A percentile compares a stretch with the other conserved stretches of the same genome.
These are phyloP conservation scores for Lacerta bilineata DNA, from an alignment of 2,797 vertebrate species.

Conservation along the genomic window DNA sequence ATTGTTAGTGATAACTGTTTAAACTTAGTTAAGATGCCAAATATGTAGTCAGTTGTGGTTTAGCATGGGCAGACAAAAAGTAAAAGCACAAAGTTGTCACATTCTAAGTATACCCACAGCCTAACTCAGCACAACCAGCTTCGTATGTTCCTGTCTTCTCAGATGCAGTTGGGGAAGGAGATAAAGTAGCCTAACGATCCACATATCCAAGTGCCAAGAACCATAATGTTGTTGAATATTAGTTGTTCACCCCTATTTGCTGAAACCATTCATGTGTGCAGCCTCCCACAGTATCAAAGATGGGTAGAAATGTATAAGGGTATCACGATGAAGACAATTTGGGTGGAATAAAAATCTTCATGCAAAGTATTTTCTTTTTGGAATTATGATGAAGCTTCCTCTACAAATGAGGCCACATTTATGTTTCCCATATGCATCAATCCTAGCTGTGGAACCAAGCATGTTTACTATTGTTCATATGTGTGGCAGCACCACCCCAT, in stretches of 20 bases:
- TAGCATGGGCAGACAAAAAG: background rate
- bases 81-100: background rate
- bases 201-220: background rate
- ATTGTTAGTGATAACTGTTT: constrained; percentile 31
- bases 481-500: background rate
- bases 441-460: background rate
- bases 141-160: background rate
- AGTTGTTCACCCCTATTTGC: no score
- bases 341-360: background rate
- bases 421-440: background rate
- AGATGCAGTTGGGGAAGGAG: background rate
- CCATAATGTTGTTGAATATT: background rate
- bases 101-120: background rate
- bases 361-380: background rate
- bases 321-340: background rate
- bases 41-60: background rate
- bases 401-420: no score
- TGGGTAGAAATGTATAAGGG: no score
- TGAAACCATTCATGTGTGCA: no score
- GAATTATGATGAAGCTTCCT: background rate
- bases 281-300: no score
- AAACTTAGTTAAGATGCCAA: background rate
- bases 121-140: no score
- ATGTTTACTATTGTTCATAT: no score
- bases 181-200: background rate